A percentile compares a stretch with the other conserved stretches of the same genome.
Evolutionary conservation across 2,888 invertebrate genomes (phyloP).

Genomic region (Drosophila diplacantha): DNA sequence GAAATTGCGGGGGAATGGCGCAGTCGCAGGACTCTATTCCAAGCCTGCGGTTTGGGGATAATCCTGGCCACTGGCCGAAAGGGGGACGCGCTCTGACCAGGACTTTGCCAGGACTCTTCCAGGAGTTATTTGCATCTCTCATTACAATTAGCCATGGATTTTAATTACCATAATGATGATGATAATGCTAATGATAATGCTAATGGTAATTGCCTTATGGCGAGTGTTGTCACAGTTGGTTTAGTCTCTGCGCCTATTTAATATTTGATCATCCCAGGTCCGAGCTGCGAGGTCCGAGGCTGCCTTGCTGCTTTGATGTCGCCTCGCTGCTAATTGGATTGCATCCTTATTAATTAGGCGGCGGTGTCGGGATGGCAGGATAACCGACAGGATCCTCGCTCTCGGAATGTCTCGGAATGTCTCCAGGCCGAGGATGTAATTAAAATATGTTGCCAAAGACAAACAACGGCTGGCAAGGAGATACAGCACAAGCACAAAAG

Average conservation of each 20-base stretch:
- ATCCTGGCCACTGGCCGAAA: conserved; percentile 1
- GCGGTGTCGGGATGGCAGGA: conserved; percentile 34
- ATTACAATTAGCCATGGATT: conserved; percentile 56
- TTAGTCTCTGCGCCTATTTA: conserved; percentile 49
- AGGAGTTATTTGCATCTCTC: conserved; percentile 39
- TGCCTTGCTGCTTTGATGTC: conserved; percentile 62
- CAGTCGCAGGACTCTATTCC: not conserved
- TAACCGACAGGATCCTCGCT: conserved; percentile 5
- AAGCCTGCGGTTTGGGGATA: conserved; percentile 2
- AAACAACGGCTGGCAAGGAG: conserved; percentile 44
- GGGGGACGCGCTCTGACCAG: not conserved
- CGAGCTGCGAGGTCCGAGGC: not conserved
- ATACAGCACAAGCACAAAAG: conserved; percentile 21
- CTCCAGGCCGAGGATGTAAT: conserved; percentile 59
- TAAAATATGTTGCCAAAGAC: conserved; percentile 62
- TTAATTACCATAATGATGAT: conserved; percentile 67
- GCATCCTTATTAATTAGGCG: conserved; percentile 66
- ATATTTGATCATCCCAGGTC: conserved; percentile 57
- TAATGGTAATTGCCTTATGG: conserved; percentile 57
- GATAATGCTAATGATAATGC: conserved; percentile 47
- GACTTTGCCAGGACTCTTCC: not conserved
- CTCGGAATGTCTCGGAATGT: conserved; percentile 43
- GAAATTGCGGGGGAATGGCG: conserved; percentile 12
- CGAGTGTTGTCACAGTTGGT: conserved; percentile 43
- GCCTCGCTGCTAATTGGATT: conserved; percentile 57